Evolutionary conservation across 2,888 invertebrate genomes (phyloP).

Genomic region (Ceratothoa steindachneri): DNA sequence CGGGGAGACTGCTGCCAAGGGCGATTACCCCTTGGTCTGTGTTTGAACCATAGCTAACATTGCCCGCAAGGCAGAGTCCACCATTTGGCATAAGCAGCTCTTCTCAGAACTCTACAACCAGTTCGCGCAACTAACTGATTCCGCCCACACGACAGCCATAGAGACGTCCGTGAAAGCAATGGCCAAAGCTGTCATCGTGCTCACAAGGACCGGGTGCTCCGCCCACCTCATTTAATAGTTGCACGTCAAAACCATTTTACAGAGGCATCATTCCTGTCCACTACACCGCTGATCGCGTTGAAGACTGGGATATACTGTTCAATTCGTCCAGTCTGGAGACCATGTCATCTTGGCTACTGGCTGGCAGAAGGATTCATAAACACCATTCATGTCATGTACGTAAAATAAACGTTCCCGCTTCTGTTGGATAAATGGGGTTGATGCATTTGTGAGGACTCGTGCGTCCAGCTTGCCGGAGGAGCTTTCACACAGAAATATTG

Average conservation of each 20-base stretch:
- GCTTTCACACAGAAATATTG: too few relatives aligned
- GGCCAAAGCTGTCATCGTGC: slow-evolving; percentile 82
- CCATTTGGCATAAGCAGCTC: slow-evolving; percentile 85
- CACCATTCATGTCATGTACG: slow-evolving; percentile 88
- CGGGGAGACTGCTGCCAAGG: slow-evolving; percentile 99
- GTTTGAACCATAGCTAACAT: slow-evolving; percentile 84
- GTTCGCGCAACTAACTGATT: slow-evolving; percentile 70
- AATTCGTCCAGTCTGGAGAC: slow-evolving; percentile 81
- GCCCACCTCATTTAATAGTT: slow-evolving; percentile 72
- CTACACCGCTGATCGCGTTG: slow-evolving; percentile 60
- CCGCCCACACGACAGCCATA: slow-evolving; percentile 85
- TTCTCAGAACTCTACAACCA: slow-evolving; percentile 80
- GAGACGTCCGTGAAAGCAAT: slow-evolving; percentile 85
- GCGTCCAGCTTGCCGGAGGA: too few relatives aligned
- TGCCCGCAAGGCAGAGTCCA: slow-evolving; percentile 94
- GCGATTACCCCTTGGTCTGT: slow-evolving; percentile 78
- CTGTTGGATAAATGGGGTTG: too few relatives aligned
- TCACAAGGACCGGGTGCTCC: slow-evolving; percentile 77
- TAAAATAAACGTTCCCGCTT: too few relatives aligned
- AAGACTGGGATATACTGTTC: slow-evolving; percentile 60
- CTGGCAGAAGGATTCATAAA: slow-evolving; percentile 93
- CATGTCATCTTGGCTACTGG: slow-evolving; percentile 89
- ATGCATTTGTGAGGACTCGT: too few relatives aligned
- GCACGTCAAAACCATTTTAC: slow-evolving; percentile 90
- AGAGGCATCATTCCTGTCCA: slow-evolving; percentile 85